Evolutionary conservation across 2,797 vertebrate genomes (phyloP), one percentile per base, ranked within the genome.

Genomic region (Lutjanus argentimaculatus): DNA sequence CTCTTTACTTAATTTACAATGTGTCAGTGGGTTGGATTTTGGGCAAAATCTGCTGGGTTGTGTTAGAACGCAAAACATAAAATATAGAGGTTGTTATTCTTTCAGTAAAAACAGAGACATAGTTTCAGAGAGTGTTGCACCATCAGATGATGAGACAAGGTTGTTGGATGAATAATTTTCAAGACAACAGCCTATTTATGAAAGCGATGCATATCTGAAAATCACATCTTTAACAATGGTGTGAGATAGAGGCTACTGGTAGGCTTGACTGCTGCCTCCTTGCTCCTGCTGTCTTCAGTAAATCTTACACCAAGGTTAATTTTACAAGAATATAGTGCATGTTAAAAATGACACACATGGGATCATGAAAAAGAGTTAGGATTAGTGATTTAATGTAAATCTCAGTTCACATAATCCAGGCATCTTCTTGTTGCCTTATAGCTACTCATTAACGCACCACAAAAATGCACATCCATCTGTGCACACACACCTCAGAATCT

Each of bases 311-410:
- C 12, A 30, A 36, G 0, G 9, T 66, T 70, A 1, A 25, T 59
- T 49, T 51, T 25, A 61, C 9, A 64, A 30, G 17, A 25, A 73
- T 22, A 52, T 22, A 13, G 5, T 14, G 9, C 21, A 25, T 14
- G 1, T 71, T 40, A 46, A 66, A 79, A 75, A 67, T 56, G 3
- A 62, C 19, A 6, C 8, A 74, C 0, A 4, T 49, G 11, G 19
- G 55, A 30, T 2, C 0, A 1, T 17, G 7, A 21, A 42, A 58
- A 48, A 7, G 30, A 1, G 36, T 42, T 36, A 49, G 2, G 25
- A 77, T 74, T 14, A 17, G 17, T 45, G 22, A 59, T 75, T 80
- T 56, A 51, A 67, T 65, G 30, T 25, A 53, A 68, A 72, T 62
- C 11, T 74, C n/a, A 21, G 11, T 51, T 68, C 22, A 51, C 42